A percentile compares a stretch with the other conserved stretches of the same genome.
Evolutionary conservation across 2,113 vertebrate species (phyloP).

Genomic region (Cyprinus carpio): DNA sequence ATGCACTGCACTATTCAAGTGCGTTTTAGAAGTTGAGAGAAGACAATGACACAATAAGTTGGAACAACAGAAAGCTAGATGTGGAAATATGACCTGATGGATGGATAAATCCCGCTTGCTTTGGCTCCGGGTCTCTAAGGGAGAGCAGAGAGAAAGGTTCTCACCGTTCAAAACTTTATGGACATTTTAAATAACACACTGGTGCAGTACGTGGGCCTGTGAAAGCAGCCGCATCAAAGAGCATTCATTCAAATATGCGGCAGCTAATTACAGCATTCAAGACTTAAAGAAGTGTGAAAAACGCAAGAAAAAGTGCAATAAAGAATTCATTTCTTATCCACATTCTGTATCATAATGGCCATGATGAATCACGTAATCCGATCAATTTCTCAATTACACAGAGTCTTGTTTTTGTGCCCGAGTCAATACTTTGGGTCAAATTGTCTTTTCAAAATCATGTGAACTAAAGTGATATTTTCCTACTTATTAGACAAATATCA

Average conservation of each 20-base stretch:
- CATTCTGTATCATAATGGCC: neutral
- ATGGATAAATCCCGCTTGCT: slow-evolving; percentile 60
- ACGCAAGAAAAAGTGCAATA: neutral
- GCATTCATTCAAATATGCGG: neutral
- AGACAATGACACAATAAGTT: neutral
- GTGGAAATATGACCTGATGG: slow-evolving; percentile 49
- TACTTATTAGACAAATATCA: slow-evolving; percentile 28
- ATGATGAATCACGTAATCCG: neutral
- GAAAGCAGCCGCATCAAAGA: neutral
- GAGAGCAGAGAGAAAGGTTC: slow-evolving; percentile 59
- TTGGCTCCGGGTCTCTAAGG: slow-evolving; percentile 60
- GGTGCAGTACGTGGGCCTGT: neutral
- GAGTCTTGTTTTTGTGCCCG: neutral
- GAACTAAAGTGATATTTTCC: slow-evolving; percentile 27
- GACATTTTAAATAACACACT: slow-evolving; percentile 17
- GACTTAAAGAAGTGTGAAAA: neutral
- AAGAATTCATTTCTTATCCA: neutral
- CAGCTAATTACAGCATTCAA: neutral
- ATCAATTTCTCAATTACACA: neutral
- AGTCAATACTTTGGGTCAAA: slow-evolving; percentile 38
- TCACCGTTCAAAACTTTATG: slow-evolving; percentile 13
- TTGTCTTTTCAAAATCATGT: slow-evolving; percentile 52
- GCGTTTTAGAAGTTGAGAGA: slow-evolving; percentile 43
- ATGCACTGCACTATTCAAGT: slow-evolving; percentile 47
- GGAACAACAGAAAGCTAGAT: slow-evolving; percentile 46